phyloP scores from a whole-genome alignment of 2,888 invertebrate genomes.

The Dicyrtoma fusca region DNA sequence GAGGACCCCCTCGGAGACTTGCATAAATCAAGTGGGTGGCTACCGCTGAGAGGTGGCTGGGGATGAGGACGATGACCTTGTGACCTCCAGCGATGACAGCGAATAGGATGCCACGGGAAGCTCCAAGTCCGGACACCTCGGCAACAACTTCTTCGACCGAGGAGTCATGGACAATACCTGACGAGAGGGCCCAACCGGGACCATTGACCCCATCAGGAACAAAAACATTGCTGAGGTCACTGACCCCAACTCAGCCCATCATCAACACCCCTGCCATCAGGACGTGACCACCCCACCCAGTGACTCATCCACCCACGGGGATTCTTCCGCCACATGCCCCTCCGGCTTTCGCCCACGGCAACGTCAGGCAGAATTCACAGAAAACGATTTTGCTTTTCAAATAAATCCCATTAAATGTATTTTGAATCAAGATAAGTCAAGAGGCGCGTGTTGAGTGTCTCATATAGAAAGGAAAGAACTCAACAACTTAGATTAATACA shows the following conservation, averaged over 20 bases:
- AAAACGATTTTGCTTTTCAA: too few species aligned
- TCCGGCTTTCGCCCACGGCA: neutral
- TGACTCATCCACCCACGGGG: conserved; percentile 7
- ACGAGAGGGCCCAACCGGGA: neutral
- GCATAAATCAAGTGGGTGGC: conserved; percentile 59
- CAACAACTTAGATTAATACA: too few species aligned
- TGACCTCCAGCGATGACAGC: neutral
- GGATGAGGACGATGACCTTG: neutral
- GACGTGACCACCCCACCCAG: too few species aligned
- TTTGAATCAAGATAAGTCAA: too few species aligned
- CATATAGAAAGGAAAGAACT: too few species aligned
- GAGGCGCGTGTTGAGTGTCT: too few species aligned
- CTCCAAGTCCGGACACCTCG: neutral
- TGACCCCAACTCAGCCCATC: too few species aligned
- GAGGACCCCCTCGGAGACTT: conserved; percentile 58
- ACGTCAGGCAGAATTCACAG: too few species aligned
- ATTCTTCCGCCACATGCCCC: conserved; percentile 8
- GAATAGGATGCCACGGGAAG: neutral
- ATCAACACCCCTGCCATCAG: too few species aligned
- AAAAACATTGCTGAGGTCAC: neutral
- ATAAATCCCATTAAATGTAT: too few species aligned
- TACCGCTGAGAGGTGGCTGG: conserved; percentile 58
- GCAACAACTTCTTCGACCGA: neutral
- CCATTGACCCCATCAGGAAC: neutral
- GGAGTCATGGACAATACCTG: neutral